Evolutionary conservation across 2,113 vertebrate species (phyloP).

Genomic region (Muntiacus reevesi): DNA sequence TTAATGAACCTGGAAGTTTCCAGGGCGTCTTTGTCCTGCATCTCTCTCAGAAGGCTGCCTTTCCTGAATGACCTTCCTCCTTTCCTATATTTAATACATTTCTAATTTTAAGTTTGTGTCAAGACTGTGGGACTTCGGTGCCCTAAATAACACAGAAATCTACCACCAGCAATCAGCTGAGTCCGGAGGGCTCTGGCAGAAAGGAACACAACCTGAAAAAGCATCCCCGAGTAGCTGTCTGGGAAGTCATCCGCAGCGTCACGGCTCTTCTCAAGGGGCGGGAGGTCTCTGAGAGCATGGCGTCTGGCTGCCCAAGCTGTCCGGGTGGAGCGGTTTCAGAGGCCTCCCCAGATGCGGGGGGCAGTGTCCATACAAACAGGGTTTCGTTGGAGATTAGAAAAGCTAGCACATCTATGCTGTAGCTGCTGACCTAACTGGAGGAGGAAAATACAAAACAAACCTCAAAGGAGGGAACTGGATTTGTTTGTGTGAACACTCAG

Average conservation of each 20-base stretch:
- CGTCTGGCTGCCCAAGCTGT: background rate
- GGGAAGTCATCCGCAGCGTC: background rate
- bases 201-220: conserved; percentile 57
- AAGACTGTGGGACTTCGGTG: conserved; percentile 70
- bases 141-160: conserved; percentile 73
- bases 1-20: conserved; percentile 68
- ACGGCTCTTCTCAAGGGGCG: background rate
- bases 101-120: conserved; percentile 73
- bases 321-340: background rate
- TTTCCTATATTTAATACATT: conserved; percentile 68
- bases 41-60: conserved; percentile 41
- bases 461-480: background rate
- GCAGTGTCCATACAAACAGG: background rate
- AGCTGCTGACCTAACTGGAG: conserved; percentile 6
- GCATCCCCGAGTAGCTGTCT: background rate
- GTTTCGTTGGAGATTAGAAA: background rate
- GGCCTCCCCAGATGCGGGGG: background rate
- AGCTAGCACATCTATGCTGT: background rate
- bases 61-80: conserved; percentile 61
- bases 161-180: conserved; percentile 70
- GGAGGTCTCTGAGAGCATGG: background rate
- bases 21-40: conserved; percentile 48
- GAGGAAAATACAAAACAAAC: background rate
- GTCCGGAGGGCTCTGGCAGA: conserved; percentile 44
- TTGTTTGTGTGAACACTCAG: background rate